A percentile compares a stretch with the other conserved stretches of the same genome.
Evolutionary conservation across 2,797 vertebrate species (phyloP).

Genomic region (Lutjanus campechanus): DNA sequence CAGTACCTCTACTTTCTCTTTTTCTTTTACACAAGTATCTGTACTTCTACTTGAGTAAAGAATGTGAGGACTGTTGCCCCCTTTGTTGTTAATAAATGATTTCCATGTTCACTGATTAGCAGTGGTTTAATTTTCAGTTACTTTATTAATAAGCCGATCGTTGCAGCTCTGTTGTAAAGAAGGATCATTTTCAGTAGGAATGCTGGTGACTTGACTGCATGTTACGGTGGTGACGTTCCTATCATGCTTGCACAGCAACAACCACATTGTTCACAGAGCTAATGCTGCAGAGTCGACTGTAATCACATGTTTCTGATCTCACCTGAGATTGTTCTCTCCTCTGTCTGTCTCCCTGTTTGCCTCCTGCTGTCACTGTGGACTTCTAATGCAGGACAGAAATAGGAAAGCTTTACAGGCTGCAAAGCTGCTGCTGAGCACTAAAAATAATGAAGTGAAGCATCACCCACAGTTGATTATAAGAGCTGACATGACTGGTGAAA

Average conservation of each 20-base stretch:
- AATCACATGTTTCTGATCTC: conserved; percentile 24
- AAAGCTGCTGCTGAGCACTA: conserved; percentile 54
- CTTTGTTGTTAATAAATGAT: too few species aligned
- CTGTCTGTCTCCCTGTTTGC: not conserved
- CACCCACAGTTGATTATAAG: conserved; percentile 33
- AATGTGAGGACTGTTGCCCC: too few species aligned
- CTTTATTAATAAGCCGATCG: not conserved
- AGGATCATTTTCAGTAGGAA: not conserved
- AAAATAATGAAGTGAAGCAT: conserved; percentile 52
- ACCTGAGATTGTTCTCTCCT: not conserved
- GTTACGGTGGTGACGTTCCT: not conserved
- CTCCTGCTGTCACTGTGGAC: conserved; percentile 20
- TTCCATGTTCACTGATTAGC: too few species aligned
- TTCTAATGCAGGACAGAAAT: conserved; percentile 35
- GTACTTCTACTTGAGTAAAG: too few species aligned
- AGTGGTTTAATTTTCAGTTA: too few species aligned
- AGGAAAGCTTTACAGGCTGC: conserved; percentile 32
- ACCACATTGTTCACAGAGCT: not conserved
- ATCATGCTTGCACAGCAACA: not conserved
- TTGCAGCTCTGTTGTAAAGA: not conserved
- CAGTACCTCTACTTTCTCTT: too few species aligned
- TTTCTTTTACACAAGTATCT: too few species aligned
- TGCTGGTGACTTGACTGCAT: not conserved
- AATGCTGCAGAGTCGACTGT: not conserved
- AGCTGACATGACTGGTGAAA: conserved; percentile 34